phyloP scores from a whole-genome alignment of 30 jellyfish, hydroid and myxozoan species.

The Chironex yamaguchii region DNA sequence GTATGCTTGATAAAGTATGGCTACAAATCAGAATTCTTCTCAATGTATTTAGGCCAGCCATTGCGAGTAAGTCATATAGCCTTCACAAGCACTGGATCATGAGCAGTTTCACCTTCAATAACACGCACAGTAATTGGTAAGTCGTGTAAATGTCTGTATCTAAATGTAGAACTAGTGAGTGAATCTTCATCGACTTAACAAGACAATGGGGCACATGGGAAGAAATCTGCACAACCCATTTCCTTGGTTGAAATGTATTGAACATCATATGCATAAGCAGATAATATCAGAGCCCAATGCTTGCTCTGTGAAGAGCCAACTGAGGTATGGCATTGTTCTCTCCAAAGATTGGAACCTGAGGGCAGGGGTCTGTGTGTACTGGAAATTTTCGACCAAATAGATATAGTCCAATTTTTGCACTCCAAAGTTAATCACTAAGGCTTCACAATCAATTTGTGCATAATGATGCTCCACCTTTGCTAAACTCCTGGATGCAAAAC shows the following conservation, averaged over 20 bases:
- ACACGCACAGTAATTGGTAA: not conserved
- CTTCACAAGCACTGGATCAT: not conserved
- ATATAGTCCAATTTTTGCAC: not conserved
- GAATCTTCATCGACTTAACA: not conserved
- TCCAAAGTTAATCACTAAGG: not conserved
- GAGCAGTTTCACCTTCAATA: not conserved
- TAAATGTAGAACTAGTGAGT: too few species aligned
- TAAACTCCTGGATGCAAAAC: not conserved
- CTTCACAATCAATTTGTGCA: slow-evolving; percentile 12
- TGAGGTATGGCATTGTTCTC: not conserved
- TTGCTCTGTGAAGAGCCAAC: not conserved
- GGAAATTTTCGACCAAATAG: not conserved
- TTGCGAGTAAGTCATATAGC: not conserved
- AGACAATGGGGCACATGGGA: not conserved
- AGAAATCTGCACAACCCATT: not conserved
- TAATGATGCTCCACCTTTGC: not conserved
- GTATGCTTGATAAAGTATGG: not conserved
- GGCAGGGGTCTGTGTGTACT: not conserved
- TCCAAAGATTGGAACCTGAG: not conserved
- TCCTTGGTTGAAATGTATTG: not conserved
- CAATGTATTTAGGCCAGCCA: not conserved
- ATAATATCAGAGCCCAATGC: not conserved
- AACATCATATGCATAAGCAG: not conserved
- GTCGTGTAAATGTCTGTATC: too few species aligned
- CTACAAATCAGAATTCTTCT: not conserved